These are phyloP conservation scores for Oxygymnocypris stewartii DNA, from an alignment of 2,113 vertebrate species.

Conservation along the genomic window DNA sequence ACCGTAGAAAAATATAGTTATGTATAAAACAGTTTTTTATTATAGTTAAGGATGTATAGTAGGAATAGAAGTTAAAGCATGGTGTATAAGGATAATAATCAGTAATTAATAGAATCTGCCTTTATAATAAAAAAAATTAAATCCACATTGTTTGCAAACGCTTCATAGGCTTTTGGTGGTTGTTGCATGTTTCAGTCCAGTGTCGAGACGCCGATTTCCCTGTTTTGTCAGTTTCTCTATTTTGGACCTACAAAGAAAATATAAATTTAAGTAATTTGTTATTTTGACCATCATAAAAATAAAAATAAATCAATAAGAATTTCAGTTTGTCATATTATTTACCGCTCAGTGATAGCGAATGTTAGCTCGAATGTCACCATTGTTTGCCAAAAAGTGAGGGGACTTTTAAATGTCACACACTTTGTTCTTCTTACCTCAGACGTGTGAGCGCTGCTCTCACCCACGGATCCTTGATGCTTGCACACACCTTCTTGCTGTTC, in stretches of 20 bases:
- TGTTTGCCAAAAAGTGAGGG: not conserved
- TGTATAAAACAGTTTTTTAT: not conserved
- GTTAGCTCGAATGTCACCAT: not conserved
- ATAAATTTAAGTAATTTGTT: conserved; percentile 17
- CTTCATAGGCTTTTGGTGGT: not conserved
- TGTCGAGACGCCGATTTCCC: not conserved
- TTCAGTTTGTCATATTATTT: not conserved
- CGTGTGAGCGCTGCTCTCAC: conserved; percentile 60
- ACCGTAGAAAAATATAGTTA: not conserved
- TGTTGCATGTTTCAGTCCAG: not conserved
- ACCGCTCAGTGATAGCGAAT: not conserved
- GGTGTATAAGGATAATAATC: not conserved
- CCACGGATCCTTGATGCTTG: conserved; percentile 60
- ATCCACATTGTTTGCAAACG: not conserved
- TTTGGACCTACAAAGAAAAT: conserved; percentile 54
- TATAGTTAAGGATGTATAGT: not conserved
- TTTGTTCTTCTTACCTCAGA: conserved; percentile 66
- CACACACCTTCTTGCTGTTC: conserved; percentile 62
- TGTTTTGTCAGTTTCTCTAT: conserved; percentile 60
- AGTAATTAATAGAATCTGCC: not conserved
- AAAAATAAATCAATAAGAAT: not conserved
- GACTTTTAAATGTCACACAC: conserved; percentile 3
- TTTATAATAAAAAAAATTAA: not conserved
- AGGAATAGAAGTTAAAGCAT: not conserved
- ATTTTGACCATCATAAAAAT: not conserved